Base-by-base conservation (phyloP, 2,113 vertebrate species). In the Scopus umbretta region DNA sequence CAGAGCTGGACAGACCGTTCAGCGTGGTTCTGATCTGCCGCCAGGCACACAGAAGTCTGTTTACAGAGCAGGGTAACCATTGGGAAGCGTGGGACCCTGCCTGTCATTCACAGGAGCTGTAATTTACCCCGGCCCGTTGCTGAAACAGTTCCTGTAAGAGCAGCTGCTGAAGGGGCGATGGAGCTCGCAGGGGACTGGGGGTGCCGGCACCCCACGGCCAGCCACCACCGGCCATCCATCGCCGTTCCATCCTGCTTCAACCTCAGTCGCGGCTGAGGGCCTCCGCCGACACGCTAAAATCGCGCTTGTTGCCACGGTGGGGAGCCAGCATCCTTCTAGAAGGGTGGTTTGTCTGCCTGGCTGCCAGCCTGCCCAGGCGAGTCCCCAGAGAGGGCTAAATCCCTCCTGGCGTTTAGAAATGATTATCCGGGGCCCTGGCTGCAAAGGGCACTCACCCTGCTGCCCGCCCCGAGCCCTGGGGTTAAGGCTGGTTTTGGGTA, bases 271-370 rank as follows among this genome's bases (percentile, higher is more conserved):
- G 3, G n/a, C 75, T 2, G 43, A 2, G 26, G 43, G 40, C 58
- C 61, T 72, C 36, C 4, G 2, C 30, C 2, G 16, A 36, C 66
- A 16, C 4, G 3, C 19, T 86, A 47, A 52, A 1, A 40, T 79
- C 34, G 1, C 2, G 11, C 56, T 49, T 43, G 30, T 12, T 86
- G 83, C 96, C 96, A 81, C 94, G 1, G 96, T 92, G 95, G 72
- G 96, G 96, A 97, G 96, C 95, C 95, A 94, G 73, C 79, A 88
- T 16, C 79, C 95, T 86, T 96, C 76, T 8, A 79, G 56, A 85
- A 79, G 52, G 74, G 23, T 2, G 8, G 34, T 73, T 45, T 73
- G 36, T 29, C 34, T 47, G 73, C 36, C 36, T 2, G 6, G 7
- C 72, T 55, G 45, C n/a, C 80, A 55, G 70, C 42, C 45, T 10